Percentiles rank a stretch among this genome's conserved stretches.
These are phyloP conservation scores for Excalfactoria chinensis DNA, from an alignment of 2,113 vertebrate genomes.

Conservation along the genomic window DNA sequence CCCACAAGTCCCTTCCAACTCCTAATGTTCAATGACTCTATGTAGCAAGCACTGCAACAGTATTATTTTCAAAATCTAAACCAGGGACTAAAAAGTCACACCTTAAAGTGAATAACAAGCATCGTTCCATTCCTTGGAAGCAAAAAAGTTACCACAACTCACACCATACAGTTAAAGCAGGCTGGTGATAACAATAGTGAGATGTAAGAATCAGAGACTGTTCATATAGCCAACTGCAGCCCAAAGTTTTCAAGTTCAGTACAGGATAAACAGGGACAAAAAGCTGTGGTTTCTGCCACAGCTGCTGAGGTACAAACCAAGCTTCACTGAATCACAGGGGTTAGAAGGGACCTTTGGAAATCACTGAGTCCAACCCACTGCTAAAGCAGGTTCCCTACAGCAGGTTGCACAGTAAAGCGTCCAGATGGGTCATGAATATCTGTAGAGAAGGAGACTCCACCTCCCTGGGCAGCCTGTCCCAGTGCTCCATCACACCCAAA, in stretches of 20 bases:
- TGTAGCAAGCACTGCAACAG: fast-evolving
- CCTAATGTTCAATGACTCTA: too few relatives aligned
- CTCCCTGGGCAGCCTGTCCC: too few relatives aligned
- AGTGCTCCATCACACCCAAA: too few relatives aligned
- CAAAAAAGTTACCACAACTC: background rate
- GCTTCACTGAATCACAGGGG: too few relatives aligned
- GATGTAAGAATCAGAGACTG: background rate
- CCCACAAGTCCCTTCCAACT: too few relatives aligned
- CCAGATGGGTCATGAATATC: too few relatives aligned
- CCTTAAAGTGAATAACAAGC: fast-evolving
- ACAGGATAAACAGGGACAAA: fast-evolving
- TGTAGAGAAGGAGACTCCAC: too few relatives aligned
- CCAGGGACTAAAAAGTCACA: background rate
- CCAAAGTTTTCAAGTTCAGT: background rate
- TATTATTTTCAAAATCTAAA: background rate
- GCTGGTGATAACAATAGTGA: background rate
- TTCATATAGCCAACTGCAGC: background rate
- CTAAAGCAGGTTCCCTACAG: too few relatives aligned
- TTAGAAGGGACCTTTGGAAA: too few relatives aligned
- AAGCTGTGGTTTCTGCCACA: fast-evolving
- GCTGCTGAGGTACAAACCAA: background rate
- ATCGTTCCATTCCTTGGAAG: background rate
- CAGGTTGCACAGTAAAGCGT: too few relatives aligned
- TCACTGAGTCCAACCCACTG: too few relatives aligned
- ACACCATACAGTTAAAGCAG: background rate